Conservation (phyloP, 1,140 invertebrate species). For the Nebria ingens region DNA sequence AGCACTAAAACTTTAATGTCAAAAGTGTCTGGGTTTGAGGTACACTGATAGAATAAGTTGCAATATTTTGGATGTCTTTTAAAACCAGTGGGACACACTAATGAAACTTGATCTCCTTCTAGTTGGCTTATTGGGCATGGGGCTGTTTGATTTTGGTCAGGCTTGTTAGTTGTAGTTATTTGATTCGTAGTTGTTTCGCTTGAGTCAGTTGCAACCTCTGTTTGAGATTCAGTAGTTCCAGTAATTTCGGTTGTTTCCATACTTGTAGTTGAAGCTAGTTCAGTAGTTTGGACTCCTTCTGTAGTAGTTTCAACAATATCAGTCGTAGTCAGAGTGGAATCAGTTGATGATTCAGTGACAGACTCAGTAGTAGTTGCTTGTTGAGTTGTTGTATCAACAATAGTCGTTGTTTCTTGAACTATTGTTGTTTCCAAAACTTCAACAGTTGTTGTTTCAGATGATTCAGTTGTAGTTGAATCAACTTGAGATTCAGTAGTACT, state of each 20-base stretch:
- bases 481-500: conserved; percentile 23
- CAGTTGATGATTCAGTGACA: conserved; percentile 18
- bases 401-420: conserved; percentile 14
- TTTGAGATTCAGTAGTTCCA: neutral
- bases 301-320: neutral
- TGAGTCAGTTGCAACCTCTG: neutral
- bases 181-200: neutral
- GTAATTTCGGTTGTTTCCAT: neutral
- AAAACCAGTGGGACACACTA: conserved; percentile 72
- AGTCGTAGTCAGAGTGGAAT: conserved; percentile 11
- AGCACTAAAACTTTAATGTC: conserved; percentile 62
- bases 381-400: conserved; percentile 19
- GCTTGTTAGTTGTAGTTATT: neutral
- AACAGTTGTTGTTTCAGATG: neutral
- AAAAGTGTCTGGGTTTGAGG: conserved; percentile 46
- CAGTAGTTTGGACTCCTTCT: too few relatives aligned
- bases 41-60: conserved; percentile 76
- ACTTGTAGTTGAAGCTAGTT: neutral
- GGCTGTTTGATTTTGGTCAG: conserved; percentile 17
- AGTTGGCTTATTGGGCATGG: conserved; percentile 29
- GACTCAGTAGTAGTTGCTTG: conserved; percentile 18
- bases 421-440: conserved; percentile 20
- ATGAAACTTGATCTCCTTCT: conserved; percentile 53
- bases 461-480: conserved; percentile 19
- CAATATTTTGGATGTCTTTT: conserved; percentile 72